phyloP scores from a whole-genome alignment of 2,797 vertebrate species.

The Acanthornis magna region DNA sequence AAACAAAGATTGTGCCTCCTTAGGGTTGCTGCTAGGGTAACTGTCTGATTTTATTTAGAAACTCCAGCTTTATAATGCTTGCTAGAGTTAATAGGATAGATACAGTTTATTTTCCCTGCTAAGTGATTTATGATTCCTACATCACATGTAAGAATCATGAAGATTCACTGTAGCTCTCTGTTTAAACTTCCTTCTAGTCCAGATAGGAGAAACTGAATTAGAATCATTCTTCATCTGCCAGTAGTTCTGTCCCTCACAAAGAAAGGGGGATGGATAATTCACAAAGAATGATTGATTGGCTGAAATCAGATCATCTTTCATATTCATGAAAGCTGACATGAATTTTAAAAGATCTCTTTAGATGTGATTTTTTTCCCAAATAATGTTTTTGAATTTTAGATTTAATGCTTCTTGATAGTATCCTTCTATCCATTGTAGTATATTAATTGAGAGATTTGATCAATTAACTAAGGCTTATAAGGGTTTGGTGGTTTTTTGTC shows the following conservation, averaged over 20 bases:
- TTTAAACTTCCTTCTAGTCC: neutral
- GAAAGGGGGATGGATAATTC: neutral
- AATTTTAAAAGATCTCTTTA: neutral
- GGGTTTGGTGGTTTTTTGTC: rapidly evolving
- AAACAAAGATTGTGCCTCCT: neutral
- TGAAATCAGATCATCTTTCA: neutral
- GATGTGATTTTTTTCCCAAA: neutral
- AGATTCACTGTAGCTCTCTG: neutral
- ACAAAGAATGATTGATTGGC: neutral
- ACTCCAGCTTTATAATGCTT: neutral
- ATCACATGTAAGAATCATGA: neutral
- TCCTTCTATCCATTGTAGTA: neutral
- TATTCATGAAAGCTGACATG: neutral
- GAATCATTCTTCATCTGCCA: neutral
- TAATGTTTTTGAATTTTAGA: neutral
- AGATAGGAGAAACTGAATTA: neutral
- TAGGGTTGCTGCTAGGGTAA: neutral
- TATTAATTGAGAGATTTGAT: neutral
- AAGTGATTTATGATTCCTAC: neutral
- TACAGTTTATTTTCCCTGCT: neutral
- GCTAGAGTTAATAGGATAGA: neutral
- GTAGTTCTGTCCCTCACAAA: neutral
- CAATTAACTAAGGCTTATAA: neutral
- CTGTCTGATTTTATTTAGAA: neutral
- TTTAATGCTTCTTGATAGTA: neutral